These are phyloP conservation scores for Carassius carassius DNA, from an alignment of 2,113 vertebrate species.

Conservation along the genomic window DNA sequence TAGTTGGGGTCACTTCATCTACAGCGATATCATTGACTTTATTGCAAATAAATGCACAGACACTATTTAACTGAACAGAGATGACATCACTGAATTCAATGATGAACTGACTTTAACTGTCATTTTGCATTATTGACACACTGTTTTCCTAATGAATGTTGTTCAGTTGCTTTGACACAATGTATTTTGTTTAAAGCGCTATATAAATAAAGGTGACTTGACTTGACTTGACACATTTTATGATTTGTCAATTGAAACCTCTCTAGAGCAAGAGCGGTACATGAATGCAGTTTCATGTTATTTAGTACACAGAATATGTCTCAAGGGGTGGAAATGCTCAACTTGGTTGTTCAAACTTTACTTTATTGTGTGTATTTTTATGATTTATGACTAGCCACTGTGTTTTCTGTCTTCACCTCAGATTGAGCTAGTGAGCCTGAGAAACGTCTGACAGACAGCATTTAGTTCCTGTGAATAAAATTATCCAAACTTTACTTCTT, in stretches of 20 bases:
- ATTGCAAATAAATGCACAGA: too few species aligned
- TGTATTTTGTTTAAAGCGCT: too few species aligned
- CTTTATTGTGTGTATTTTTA: neutral
- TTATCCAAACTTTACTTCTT: neutral
- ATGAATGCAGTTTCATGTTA: neutral
- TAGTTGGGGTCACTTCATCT: too few species aligned
- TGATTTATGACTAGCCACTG: neutral
- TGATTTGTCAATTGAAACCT: neutral
- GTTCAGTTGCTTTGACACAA: too few species aligned
- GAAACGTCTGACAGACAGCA: neutral
- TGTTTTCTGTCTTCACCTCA: neutral
- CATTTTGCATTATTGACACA: too few species aligned
- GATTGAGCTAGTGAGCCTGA: neutral
- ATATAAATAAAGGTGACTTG: too few species aligned
- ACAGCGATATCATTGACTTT: too few species aligned
- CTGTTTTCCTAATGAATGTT: too few species aligned
- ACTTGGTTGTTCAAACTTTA: neutral
- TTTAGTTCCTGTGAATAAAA: neutral
- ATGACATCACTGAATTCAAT: too few species aligned
- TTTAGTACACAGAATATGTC: neutral
- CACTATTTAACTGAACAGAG: too few species aligned
- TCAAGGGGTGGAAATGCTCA: neutral
- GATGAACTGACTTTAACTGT: too few species aligned
- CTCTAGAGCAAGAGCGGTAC: neutral
- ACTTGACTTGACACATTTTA: slow-evolving; percentile 40